These are phyloP conservation scores for Buathra laborator DNA, from an alignment of 2,888 invertebrate species.

Conservation along the genomic window DNA sequence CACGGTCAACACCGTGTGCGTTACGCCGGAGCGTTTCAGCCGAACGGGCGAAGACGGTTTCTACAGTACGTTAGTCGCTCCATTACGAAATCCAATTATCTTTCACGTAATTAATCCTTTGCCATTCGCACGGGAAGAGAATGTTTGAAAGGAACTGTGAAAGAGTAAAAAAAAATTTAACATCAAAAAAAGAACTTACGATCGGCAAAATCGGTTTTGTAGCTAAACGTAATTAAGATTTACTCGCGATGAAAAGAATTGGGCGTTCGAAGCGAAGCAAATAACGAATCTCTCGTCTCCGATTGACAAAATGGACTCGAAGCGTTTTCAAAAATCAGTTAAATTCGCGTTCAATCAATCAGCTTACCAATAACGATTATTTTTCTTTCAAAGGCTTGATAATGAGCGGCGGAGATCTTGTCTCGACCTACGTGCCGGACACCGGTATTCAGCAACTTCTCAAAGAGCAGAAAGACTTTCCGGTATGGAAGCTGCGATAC, in stretches of 20 bases:
- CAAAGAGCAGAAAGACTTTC: conserved; percentile 83
- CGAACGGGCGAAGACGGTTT: conserved; percentile 83
- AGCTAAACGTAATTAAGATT: too few species aligned
- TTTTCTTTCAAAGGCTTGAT: conserved; percentile 81
- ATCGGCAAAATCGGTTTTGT: too few species aligned
- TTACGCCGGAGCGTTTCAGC: conserved; percentile 85
- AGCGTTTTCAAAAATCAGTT: too few species aligned
- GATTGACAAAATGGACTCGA: too few species aligned
- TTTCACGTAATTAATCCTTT: not conserved
- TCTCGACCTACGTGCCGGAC: conserved; percentile 85
- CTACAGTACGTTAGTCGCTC: conserved; percentile 79
- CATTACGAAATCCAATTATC: not conserved
- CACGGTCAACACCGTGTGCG: conserved; percentile 84
- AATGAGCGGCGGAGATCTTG: conserved; percentile 85
- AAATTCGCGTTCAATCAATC: too few species aligned
- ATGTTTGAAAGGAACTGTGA: not conserved
- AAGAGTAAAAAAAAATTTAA: not conserved
- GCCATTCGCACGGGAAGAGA: not conserved
- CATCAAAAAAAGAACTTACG: too few species aligned
- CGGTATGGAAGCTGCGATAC: conserved; percentile 85
- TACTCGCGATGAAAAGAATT: not conserved
- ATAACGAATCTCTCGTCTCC: too few species aligned
- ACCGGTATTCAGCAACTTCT: conserved; percentile 84
- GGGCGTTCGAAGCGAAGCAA: not conserved
- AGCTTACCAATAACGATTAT: not conserved